Base-by-base conservation (phyloP, 2,113 vertebrate species). In the Riparia riparia region DNA sequence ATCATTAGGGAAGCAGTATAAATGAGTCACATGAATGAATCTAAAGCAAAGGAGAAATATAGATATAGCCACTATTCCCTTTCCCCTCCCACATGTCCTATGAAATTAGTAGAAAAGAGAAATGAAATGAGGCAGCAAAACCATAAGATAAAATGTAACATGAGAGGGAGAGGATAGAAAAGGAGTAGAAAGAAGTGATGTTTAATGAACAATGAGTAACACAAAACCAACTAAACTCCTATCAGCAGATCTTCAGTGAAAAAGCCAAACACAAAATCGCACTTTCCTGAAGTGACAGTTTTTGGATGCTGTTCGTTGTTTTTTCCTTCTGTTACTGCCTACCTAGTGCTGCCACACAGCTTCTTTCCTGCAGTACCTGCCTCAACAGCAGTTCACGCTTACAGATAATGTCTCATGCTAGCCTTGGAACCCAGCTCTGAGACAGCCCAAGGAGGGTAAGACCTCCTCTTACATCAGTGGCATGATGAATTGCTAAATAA, bases 381-480 rank as follows among this genome's bases (percentile, higher is more conserved):
- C 51, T 15, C 34, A 54, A 32, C 24, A 76, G 8, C 26, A 51
- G 34, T n/a, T 86, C 84, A 87, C 32, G 51, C 18, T 50, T 45
- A 77, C 9, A 34, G 0, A 0, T 14, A 79, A 63, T 2, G 12
- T 41, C n/a, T 78, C 51, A 34, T 12, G 14, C 5, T 42, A 91
- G 32, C 17, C 42, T 73, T 25, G 39, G 39, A 76, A 25, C 42
- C 31, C 10, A 42, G 28, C 19, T 32, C 4, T 20, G 51, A 66
- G 29, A 42, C 56, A 91, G 37, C 2, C 4, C 26, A 70, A 6
- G 4, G 26, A 82, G 20, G 8, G 10, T 54, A 26, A 7, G 13
- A 60, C 31, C 34, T 49, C n/a, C 31, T 85, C 70, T 72, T 37
- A 60, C 8, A 71, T 8, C 41, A 82, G 19, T 8, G 22, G n/a